A percentile compares a stretch with the other conserved stretches of the same genome.
These are phyloP conservation scores for Bombyx mori DNA, from an alignment of 1,140 invertebrate species.

Conservation along the genomic window DNA sequence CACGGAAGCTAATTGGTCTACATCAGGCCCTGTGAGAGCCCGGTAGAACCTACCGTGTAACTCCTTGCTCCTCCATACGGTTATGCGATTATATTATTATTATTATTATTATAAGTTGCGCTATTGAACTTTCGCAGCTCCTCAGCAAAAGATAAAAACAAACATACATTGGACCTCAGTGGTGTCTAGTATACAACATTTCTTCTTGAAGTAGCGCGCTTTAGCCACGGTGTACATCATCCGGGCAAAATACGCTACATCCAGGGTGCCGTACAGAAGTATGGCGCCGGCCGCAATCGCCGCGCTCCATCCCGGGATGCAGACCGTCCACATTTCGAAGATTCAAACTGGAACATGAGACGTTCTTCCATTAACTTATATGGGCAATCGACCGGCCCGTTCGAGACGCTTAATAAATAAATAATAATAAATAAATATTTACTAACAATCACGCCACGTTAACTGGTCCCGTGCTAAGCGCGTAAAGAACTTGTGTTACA, in stretches of 20 bases:
- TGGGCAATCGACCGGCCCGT: neutral
- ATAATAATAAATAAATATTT: neutral
- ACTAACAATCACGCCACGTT: too few species aligned
- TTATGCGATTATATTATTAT: too few species aligned
- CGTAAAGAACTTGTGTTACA: too few species aligned
- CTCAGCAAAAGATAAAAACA: too few species aligned
- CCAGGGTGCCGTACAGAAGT: conserved; percentile 62
- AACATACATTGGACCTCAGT: conserved; percentile 31
- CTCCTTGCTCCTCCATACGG: too few species aligned
- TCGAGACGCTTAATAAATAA: neutral
- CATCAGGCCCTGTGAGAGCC: too few species aligned
- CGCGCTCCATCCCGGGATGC: conserved; percentile 51
- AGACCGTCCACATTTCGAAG: conserved; percentile 45
- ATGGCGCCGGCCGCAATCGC: conserved; percentile 44
- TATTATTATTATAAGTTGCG: too few species aligned
- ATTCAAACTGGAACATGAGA: neutral
- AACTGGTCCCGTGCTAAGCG: too few species aligned
- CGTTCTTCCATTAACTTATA: neutral
- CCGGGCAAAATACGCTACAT: conserved; percentile 71
- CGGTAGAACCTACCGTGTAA: too few species aligned
- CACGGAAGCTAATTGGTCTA: too few species aligned
- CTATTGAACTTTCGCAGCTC: too few species aligned
- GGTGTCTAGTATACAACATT: conserved; percentile 60
- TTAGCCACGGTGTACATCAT: conserved; percentile 65
- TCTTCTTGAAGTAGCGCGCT: conserved; percentile 63